Evolutionary conservation across 1,140 invertebrate species (phyloP), one percentile per base, ranked within the genome.

Genomic region (Magallana ariakensis): DNA sequence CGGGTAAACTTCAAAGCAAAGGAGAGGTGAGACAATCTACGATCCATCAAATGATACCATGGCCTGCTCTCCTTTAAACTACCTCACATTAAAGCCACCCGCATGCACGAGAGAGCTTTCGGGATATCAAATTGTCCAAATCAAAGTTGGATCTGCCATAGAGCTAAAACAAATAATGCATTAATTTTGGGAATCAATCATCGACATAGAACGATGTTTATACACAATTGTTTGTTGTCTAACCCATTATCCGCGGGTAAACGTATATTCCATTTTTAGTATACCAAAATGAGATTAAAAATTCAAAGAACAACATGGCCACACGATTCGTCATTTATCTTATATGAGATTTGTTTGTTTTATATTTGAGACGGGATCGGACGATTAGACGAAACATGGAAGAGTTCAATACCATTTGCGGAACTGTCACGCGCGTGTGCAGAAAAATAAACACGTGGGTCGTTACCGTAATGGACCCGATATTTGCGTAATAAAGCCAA

Each of bases 71-170:
- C 66, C 66, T 75, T 26, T 75, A 75, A 75, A 75, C 66, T 26
- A 26, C 66, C 66, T 75, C 66, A 75, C 66, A 75, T 75, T 75
- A 75, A 75, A 75, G 66, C 33, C 66, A 26, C 66, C 66, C 66
- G 66, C 66, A 75, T 75, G 66, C 66, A 75, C 66, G 66, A 75
- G 66, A 75, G 66, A 75, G 66, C 66, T 75, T 75, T 75, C 19
- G 66, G 66, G 66, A 75, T 75, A 75, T 75, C 66, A 75, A 75
- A 75, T 75, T 75, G 66, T 75, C 66, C 66, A 75, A 75, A 75
- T 75, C 66, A 75, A 75, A 75, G 66, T 75, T 75, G 66, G 66
- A 75, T 75, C 66, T 75, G 66, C 66, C 19, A 22, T 75, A 75
- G 66, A 75, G 19, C 66, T 26, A 75, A 46, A 75, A 75, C 66